Conservation (phyloP, 2,888 invertebrate genomes). For the Sisyra terminalis region DNA sequence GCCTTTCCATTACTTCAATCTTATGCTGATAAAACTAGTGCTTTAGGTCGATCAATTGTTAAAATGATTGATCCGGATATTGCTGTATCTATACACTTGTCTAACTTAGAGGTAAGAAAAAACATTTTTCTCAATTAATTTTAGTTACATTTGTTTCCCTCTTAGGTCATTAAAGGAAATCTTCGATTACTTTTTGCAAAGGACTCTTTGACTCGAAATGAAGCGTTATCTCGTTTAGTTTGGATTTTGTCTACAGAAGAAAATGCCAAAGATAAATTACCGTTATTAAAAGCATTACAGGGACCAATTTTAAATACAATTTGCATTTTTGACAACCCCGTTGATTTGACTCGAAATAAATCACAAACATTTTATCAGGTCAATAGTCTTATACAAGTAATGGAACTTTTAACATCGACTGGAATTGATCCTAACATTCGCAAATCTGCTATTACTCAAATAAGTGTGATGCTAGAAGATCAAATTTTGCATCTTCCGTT, state of each 20-base stretch:
- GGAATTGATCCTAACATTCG: conserved; percentile 45
- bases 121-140: conserved; percentile 1
- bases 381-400: conserved; percentile 29
- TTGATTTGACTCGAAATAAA: conserved; percentile 20
- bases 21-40: conserved; percentile 32
- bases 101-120: conserved; percentile 29
- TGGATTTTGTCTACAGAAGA: conserved; percentile 32
- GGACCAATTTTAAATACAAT: conserved; percentile 28
- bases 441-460: conserved; percentile 48
- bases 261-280: conserved; percentile 26
- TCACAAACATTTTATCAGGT: conserved; percentile 27
- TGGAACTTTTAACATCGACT: conserved; percentile 23
- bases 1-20: conserved; percentile 43
- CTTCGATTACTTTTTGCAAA: conserved; percentile 28
- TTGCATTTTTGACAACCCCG: conserved; percentile 23
- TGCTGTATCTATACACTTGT: conserved; percentile 38
- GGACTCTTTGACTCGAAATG: conserved; percentile 26
- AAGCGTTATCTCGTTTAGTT: conserved; percentile 31
- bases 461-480: conserved; percentile 48
- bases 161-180: conserved; percentile 30
- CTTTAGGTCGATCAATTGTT: conserved; percentile 40
- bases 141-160: not conserved
- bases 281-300: conserved; percentile 29
- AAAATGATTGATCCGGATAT: conserved; percentile 47
- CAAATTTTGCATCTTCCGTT: conserved; percentile 41